Base-by-base conservation (phyloP, 2,797 vertebrate species). In the Fistularia tabacaria region DNA sequence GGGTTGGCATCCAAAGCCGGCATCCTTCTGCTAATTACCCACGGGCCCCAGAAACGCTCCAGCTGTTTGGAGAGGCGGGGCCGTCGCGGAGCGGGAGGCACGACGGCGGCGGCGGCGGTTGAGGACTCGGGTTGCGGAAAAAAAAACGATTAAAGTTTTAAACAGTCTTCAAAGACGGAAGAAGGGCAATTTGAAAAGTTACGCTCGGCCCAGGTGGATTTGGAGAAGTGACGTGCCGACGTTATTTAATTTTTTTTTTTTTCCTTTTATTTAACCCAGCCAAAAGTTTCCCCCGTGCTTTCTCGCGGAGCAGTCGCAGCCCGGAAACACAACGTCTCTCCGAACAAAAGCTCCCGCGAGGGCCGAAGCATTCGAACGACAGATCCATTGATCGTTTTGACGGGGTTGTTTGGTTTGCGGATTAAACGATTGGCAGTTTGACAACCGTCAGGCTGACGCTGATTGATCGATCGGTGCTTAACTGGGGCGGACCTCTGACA, bases 1-100 rank as follows among this genome's bases (percentile, higher is more conserved):
- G 74, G 81, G 87, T 77, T 60, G 55, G 51, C 63, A 71, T 79
- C 77, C 69, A 51, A 67, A 75, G 76, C 77, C 45, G 54, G 74
- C 82, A n/a, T 85, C 79, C 74, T 46, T 82, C 74, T 83, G 67
- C 85, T 90, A 88, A 90, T 91, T 90, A 90, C 86, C 84, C 87
- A 72, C 14, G 77, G 74, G 81, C 78, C 78, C 69, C 48, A 49
- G 67, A 61, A 86, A 71, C 66, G 63, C 80, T 90, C 86, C 91
- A 91, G 89, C 87, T 92, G 90, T 87, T 89, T 71, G 67, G 79
- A 72, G 73, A 57, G 69, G 71, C 66, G 82, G 83, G 73, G 84
- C 68, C 62, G 52, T 8, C 39, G 61, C 61, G 10, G 79, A 68
- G 69, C 72, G 74, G 54, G 71, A 83, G 80, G 82, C 74, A 25